phyloP scores from a whole-genome alignment of 2,888 invertebrate genomes.

The Ellobium chinense region DNA sequence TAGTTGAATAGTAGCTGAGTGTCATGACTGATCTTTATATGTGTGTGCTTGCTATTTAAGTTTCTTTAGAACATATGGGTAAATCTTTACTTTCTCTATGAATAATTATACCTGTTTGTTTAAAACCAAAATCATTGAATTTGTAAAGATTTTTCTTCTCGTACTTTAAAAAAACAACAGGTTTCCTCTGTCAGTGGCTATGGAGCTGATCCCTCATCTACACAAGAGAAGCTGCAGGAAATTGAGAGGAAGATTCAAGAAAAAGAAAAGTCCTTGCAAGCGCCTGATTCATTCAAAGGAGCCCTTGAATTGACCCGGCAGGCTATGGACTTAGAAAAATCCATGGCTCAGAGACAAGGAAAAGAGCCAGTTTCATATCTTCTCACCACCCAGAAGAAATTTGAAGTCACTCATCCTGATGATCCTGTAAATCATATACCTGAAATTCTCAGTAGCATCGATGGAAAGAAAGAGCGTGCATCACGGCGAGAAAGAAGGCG shows the following conservation, averaged over 20 bases:
- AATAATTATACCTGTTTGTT: too few relatives aligned
- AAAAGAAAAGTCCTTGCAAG: constrained; percentile 55
- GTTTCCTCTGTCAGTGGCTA: constrained; percentile 27
- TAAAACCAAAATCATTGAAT: too few relatives aligned
- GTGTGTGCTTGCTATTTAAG: too few relatives aligned
- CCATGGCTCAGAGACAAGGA: constrained; percentile 52
- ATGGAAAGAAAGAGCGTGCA: constrained; percentile 37
- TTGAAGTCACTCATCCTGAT: constrained; percentile 48
- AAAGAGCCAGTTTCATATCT: constrained; percentile 55
- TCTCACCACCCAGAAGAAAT: constrained; percentile 54
- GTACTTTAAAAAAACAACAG: too few relatives aligned
- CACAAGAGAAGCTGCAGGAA: constrained; percentile 55
- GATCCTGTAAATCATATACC: constrained; percentile 69
- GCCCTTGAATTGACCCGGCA: constrained; percentile 60
- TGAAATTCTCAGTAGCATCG: constrained; percentile 58
- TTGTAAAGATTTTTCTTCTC: too few relatives aligned
- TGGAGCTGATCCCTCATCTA: constrained; percentile 50
- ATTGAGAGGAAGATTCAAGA: constrained; percentile 69
- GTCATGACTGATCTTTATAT: too few relatives aligned
- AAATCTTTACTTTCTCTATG: too few relatives aligned
- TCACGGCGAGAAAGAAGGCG: constrained; percentile 34
- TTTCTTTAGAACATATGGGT: too few relatives aligned
- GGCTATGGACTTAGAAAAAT: constrained; percentile 72
- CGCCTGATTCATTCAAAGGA: constrained; percentile 63
- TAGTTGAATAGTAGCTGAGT: too few relatives aligned